Evolutionary conservation across 2,113 vertebrate genomes (phyloP).

Genomic region (Sturnus vulgaris): DNA sequence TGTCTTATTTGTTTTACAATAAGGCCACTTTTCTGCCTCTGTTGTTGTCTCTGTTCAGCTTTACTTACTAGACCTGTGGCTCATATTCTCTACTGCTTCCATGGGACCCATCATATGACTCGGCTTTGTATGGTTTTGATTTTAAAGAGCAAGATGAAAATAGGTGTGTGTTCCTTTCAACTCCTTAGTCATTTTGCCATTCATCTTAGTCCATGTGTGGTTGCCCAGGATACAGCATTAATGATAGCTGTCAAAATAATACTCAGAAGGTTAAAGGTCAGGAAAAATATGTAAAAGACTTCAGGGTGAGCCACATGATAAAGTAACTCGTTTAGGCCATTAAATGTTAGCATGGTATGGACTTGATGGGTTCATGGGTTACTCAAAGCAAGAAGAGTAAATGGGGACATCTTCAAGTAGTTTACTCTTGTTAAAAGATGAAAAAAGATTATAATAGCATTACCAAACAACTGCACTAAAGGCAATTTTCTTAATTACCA

Average conservation of each 20-base stretch:
- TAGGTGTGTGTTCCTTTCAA: conserved; percentile 74
- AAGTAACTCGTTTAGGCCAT: conserved; percentile 81
- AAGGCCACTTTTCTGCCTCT: not conserved
- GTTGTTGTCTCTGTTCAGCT: not conserved
- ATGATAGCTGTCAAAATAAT: conserved; percentile 81
- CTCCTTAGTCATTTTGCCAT: conserved; percentile 72
- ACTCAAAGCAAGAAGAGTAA: conserved; percentile 79
- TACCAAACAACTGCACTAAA: conserved; percentile 81
- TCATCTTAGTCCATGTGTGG: conserved; percentile 78
- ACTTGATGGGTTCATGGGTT: conserved; percentile 76
- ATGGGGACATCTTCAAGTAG: conserved; percentile 85
- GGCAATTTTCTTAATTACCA: conserved; percentile 90
- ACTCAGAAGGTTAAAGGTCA: conserved; percentile 79
- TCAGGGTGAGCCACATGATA: conserved; percentile 76
- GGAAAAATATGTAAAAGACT: conserved; percentile 86
- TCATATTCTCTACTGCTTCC: conserved; percentile 70
- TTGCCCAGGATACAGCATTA: conserved; percentile 73
- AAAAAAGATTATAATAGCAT: conserved; percentile 83
- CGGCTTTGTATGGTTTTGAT: conserved; percentile 80
- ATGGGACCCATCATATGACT: conserved; percentile 58
- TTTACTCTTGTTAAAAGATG: conserved; percentile 85
- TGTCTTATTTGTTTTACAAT: conserved; percentile 37
- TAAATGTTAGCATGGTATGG: conserved; percentile 67
- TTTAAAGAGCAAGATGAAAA: conserved; percentile 82
- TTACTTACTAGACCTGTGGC: conserved; percentile 65